phyloP scores from a whole-genome alignment of 2,797 vertebrate species.

The Zenarchopterus dispar region DNA sequence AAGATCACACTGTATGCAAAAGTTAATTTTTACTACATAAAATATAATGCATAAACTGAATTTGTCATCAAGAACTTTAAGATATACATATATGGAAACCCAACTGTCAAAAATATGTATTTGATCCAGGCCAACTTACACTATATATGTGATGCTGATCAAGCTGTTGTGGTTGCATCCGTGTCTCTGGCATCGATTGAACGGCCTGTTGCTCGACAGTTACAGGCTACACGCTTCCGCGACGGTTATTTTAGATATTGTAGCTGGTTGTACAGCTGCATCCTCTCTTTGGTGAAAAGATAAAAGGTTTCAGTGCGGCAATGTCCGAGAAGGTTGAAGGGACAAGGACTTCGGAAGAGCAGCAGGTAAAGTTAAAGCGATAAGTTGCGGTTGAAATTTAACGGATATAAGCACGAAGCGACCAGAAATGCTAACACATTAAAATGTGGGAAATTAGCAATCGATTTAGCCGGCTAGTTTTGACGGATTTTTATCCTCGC shows the following conservation, averaged over 20 bases:
- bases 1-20: too few species aligned
- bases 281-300: slow-evolving; percentile 5
- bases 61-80: too few species aligned
- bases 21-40: too few species aligned
- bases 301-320: neutral
- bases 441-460: slow-evolving; percentile 12
- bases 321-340: slow-evolving; percentile 90
- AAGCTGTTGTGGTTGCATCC: too few species aligned
- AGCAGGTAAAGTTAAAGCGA: slow-evolving; percentile 82
- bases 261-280: neutral
- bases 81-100: too few species aligned
- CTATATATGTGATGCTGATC: too few species aligned
- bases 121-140: too few species aligned
- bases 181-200: slow-evolving; percentile 50
- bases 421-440: neutral
- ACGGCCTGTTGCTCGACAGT: slow-evolving; percentile 54
- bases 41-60: too few species aligned
- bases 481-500: slow-evolving; percentile 13
- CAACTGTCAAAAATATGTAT: too few species aligned
- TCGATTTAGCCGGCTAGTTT: slow-evolving; percentile 51
- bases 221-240: slow-evolving; percentile 21
- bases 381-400: neutral
- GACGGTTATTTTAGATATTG: too few species aligned
- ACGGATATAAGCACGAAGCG: too few species aligned
- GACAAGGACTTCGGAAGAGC: slow-evolving; percentile 84